A percentile compares a stretch with the other conserved stretches of the same genome.
Conservation (phyloP, 2,797 vertebrate species). For the Rhincodon typus region DNA sequence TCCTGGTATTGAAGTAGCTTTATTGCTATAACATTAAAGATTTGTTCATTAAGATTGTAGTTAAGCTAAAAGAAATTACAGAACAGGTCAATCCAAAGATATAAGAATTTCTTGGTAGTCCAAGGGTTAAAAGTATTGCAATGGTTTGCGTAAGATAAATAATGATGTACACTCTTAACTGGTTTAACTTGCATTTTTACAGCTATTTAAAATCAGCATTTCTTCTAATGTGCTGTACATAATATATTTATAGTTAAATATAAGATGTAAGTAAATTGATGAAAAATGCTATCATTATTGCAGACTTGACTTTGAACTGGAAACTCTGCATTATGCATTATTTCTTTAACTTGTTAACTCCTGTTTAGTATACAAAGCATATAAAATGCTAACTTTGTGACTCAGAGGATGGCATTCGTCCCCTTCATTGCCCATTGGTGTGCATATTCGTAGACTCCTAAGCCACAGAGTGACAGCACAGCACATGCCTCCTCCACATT, state of each 20-base stretch:
- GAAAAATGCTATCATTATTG: neutral
- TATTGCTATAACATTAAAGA: neutral
- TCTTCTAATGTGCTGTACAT: neutral
- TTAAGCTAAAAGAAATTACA: neutral
- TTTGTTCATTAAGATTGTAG: neutral
- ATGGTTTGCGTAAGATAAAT: neutral
- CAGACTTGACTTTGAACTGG: neutral
- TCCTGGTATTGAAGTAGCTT: neutral
- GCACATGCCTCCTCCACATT: constrained; percentile 81
- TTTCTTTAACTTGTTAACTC: neutral
- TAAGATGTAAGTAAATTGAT: neutral
- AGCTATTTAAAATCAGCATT: constrained; percentile 8
- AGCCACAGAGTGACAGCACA: constrained; percentile 92
- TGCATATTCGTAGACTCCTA: constrained; percentile 79
- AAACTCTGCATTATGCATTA: neutral
- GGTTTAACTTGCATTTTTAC: neutral
- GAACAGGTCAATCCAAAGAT: neutral
- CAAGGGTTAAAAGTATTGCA: neutral
- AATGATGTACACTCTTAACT: neutral
- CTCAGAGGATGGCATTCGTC: constrained; percentile 87
- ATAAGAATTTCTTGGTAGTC: neutral
- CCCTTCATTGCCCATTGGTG: constrained; percentile 74
- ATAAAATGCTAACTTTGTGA: constrained; percentile 69
- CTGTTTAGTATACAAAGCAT: neutral
- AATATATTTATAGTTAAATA: neutral